Evolutionary conservation across 2,113 vertebrate species (phyloP).

Genomic region (Piaya cayana): DNA sequence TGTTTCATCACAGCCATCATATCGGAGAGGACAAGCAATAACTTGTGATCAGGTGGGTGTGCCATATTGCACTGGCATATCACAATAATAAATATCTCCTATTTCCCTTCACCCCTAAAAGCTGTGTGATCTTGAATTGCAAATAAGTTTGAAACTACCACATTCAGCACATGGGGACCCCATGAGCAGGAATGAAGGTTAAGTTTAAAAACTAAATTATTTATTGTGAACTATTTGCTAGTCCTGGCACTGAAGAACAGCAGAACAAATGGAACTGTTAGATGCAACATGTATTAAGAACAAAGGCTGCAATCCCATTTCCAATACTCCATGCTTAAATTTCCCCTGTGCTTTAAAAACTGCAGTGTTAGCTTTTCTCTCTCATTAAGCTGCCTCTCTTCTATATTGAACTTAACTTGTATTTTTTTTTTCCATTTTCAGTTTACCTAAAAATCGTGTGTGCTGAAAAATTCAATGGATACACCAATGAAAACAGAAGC

Average conservation of each 20-base stretch:
- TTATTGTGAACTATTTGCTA: slow-evolving; percentile 53
- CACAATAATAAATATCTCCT: background rate
- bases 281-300: slow-evolving; percentile 23
- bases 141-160: slow-evolving; percentile 1
- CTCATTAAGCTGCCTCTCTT: slow-evolving; percentile 13
- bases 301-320: slow-evolving; percentile 34
- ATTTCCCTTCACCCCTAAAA: background rate
- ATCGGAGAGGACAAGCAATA: background rate
- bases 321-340: slow-evolving; percentile 30
- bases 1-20: background rate
- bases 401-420: background rate
- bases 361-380: slow-evolving; percentile 12
- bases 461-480: background rate
- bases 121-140: background rate
- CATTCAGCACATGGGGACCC: background rate
- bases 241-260: slow-evolving; percentile 34
- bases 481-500: background rate
- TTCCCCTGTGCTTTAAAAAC: slow-evolving; percentile 59
- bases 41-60: background rate
- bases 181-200: slow-evolving; percentile 26
- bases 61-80: background rate
- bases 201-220: slow-evolving; percentile 59
- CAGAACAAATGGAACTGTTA: slow-evolving; percentile 56
- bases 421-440: background rate
- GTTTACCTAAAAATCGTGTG: background rate